These are phyloP conservation scores for Hylaeus anthracinus DNA, from an alignment of 1,140 invertebrate species.

Conservation along the genomic window DNA sequence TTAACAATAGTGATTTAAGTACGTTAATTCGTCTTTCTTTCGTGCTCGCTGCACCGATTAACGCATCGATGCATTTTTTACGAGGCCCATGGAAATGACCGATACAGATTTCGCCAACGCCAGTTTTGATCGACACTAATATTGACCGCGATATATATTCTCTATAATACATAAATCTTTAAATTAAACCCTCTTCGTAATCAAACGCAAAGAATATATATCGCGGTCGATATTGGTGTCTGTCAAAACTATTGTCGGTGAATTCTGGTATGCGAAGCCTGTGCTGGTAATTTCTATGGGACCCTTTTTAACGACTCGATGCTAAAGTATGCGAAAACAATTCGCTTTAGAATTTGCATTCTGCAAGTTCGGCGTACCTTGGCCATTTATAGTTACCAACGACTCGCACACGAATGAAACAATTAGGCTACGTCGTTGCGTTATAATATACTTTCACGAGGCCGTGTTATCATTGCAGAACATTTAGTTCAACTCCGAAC, in stretches of 20 bases:
- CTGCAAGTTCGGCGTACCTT: not conserved
- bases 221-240: no score
- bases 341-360: not conserved
- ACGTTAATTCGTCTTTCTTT: constrained; percentile 21
- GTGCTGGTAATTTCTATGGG: no score
- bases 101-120: no score
- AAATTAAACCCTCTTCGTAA: no score
- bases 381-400: not conserved
- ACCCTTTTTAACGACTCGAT: not conserved
- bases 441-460: constrained; percentile 1
- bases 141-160: no score
- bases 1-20: constrained; percentile 55
- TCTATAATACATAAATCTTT: no score
- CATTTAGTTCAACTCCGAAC: not conserved
- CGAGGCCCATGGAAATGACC: no score
- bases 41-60: not conserved
- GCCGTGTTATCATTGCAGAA: not conserved
- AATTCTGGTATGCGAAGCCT: no score
- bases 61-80: not conserved
- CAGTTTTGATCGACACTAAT: no score
- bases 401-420: not conserved
- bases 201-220: no score
- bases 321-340: no score
- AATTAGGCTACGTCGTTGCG: constrained; percentile 12
- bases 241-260: no score